These are phyloP conservation scores for Ditylenchus dipsaci DNA, from an alignment of 1,140 invertebrate genomes.

Conservation along the genomic window DNA sequence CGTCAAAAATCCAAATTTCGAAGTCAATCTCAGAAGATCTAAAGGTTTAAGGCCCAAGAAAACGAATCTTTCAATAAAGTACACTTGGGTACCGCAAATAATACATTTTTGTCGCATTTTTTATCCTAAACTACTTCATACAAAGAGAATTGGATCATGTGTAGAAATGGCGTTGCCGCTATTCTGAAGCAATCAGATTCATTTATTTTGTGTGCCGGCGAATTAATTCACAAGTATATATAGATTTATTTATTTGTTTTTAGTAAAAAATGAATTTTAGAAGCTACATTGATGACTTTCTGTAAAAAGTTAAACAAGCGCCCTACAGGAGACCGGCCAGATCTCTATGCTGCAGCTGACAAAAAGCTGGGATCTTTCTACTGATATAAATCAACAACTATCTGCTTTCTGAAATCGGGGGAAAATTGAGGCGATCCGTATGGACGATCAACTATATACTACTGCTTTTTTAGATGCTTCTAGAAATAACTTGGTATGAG, in stretches of 20 bases:
- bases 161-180: slow-evolving; percentile 21
- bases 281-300: slow-evolving; percentile 30
- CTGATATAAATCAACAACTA: slow-evolving; percentile 39
- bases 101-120: no score
- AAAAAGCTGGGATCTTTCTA: slow-evolving; percentile 26
- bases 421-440: slow-evolving; percentile 22
- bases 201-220: slow-evolving; percentile 40
- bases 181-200: slow-evolving; percentile 8
- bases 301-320: slow-evolving; percentile 29
- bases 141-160: slow-evolving; percentile 20
- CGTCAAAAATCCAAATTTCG: no score
- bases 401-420: slow-evolving; percentile 37
- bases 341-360: slow-evolving; percentile 39
- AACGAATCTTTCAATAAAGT: no score
- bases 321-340: slow-evolving; percentile 35
- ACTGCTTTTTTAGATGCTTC: slow-evolving; percentile 22
- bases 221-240: slow-evolving; percentile 34
- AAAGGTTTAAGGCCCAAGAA: no score
- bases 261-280: slow-evolving; percentile 26
- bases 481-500: slow-evolving; percentile 10
- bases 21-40: no score
- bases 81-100: no score
- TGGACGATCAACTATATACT: slow-evolving; percentile 44
- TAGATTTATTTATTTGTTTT: not conserved
- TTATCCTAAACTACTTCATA: no score